A percentile compares a stretch with the other conserved stretches of the same genome.
Evolutionary conservation across 2,888 invertebrate genomes (phyloP).

Genomic region (Synergus gifuensis): DNA sequence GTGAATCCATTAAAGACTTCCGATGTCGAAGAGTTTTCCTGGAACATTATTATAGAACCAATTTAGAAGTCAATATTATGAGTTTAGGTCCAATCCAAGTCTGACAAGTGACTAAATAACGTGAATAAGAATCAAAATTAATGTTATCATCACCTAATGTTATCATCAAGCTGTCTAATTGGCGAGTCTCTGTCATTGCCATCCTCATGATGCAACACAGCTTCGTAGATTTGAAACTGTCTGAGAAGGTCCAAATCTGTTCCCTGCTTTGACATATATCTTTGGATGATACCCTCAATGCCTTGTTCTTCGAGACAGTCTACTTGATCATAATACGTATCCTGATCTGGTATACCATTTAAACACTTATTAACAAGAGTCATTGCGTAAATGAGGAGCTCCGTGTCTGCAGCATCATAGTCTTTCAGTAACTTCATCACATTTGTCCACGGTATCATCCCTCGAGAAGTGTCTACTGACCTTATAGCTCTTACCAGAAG

Average conservation of each 20-base stretch:
- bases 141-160: constrained; percentile 77
- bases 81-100: background rate
- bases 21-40: constrained; percentile 87
- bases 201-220: constrained; percentile 93
- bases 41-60: constrained; percentile 39
- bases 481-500: constrained; percentile 94
- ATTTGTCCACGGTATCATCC: constrained; percentile 80
- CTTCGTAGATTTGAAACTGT: constrained; percentile 97
- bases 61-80: background rate
- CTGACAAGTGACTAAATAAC: too few species aligned
- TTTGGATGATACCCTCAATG: constrained; percentile 91
- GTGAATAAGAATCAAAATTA: too few species aligned
- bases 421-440: constrained; percentile 91
- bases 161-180: constrained; percentile 80
- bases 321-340: constrained; percentile 98
- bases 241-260: constrained; percentile 95
- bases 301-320: constrained; percentile 97
- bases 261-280: constrained; percentile 94
- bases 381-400: constrained; percentile 96
- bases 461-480: constrained; percentile 87
- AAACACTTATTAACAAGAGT: constrained; percentile 97
- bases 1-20: constrained; percentile 81
- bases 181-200: constrained; percentile 85
- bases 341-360: constrained; percentile 95
- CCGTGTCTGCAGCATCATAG: constrained; percentile 97